A percentile compares a stretch with the other conserved stretches of the same genome.
Conservation (phyloP, 2,797 vertebrate species). For the Tragelaphus eurycerus region DNA sequence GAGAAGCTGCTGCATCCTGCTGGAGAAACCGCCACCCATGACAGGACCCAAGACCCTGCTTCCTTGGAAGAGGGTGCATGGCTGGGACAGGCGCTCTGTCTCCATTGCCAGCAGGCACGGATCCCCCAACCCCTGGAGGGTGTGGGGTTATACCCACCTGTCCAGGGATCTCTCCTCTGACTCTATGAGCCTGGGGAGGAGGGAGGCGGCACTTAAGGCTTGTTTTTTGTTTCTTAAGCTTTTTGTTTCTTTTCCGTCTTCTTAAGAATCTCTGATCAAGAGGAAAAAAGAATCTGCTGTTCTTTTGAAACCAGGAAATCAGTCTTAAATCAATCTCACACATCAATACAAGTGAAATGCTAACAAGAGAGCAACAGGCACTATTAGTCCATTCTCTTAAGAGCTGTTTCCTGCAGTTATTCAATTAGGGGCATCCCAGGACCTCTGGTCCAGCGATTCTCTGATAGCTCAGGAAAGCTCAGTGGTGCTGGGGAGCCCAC, state of each 20-base stretch:
- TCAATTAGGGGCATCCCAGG: neutral
- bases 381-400: fast-evolving
- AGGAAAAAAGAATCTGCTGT: neutral
- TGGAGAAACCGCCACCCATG: neutral
- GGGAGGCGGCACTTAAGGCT: too few relatives aligned
- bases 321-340: neutral
- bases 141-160: neutral
- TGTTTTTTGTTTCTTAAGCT: neutral
- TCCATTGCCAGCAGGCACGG: neutral
- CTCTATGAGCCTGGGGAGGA: neutral
- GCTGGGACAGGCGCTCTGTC: neutral
- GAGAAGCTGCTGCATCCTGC: neutral
- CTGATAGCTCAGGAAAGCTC: neutral
- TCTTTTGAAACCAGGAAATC: neutral
- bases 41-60: neutral
- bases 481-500: neutral
- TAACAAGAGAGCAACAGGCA: neutral
- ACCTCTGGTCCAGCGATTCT: fast-evolving
- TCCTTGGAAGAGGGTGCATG: fast-evolving
- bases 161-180: neutral
- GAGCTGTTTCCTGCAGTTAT: neutral
- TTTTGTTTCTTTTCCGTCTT: neutral
- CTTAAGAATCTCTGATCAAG: neutral
- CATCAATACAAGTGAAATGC: neutral
- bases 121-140: too few relatives aligned